Percentiles rank a stretch among this genome's conserved stretches.
Conservation (phyloP, 2,888 invertebrate species). For the Podotricha telesiphe region DNA sequence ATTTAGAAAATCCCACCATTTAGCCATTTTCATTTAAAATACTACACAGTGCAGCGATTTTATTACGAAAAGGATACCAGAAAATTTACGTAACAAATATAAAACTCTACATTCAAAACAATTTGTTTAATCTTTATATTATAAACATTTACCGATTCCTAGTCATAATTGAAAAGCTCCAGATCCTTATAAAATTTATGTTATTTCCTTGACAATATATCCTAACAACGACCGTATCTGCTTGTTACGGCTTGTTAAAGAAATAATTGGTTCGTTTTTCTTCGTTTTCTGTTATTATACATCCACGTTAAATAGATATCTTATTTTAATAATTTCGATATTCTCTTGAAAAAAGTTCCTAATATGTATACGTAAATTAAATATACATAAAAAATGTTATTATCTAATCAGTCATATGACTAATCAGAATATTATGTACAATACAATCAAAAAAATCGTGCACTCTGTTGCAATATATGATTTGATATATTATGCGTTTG, state of each 20-base stretch:
- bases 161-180: constrained; percentile 7
- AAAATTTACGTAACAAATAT: neutral
- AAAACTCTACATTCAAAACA: neutral
- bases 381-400: too few species aligned
- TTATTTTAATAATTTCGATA: neutral
- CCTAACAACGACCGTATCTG: constrained; percentile 26
- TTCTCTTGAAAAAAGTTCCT: too few species aligned
- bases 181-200: constrained; percentile 20
- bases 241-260: constrained; percentile 25
- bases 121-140: neutral
- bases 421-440: too few species aligned
- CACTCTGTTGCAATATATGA: too few species aligned
- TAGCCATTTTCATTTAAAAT: constrained; percentile 25
- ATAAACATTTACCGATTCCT: neutral
- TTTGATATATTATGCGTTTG: too few species aligned
- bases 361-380: too few species aligned
- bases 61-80: neutral
- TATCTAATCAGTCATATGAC: too few species aligned
- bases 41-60: neutral
- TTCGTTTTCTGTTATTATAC: constrained; percentile 7
- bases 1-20: constrained; percentile 30
- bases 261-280: constrained; percentile 25
- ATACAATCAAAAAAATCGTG: too few species aligned
- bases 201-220: constrained; percentile 33
- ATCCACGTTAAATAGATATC: neutral